phyloP scores from a whole-genome alignment of 2,888 invertebrate species.

The Xestia ashworthii region DNA sequence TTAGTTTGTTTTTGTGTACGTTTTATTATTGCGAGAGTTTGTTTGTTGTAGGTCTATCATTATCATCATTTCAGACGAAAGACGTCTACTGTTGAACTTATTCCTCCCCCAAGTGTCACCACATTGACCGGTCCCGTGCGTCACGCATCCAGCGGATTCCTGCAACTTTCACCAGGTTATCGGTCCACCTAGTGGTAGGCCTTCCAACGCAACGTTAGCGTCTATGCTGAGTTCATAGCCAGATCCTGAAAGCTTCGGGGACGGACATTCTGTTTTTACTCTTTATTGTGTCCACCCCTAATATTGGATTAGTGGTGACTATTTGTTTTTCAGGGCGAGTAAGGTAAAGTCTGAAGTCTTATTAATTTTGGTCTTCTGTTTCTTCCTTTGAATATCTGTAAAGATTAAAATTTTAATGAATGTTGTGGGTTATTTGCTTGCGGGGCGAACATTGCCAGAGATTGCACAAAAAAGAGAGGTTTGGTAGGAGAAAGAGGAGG shows the following conservation, averaged over 20 bases:
- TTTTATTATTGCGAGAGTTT: conserved; percentile 8
- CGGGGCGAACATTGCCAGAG: neutral
- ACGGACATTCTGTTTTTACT: neutral
- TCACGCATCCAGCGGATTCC: no score
- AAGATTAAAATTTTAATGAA: neutral
- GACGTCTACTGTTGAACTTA: no score
- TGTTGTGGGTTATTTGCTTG: neutral
- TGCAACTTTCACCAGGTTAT: no score
- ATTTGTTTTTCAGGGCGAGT: neutral
- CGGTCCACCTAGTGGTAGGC: no score
- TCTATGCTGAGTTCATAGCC: neutral
- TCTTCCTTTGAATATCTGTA: neutral
- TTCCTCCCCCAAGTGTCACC: no score
- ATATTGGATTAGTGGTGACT: neutral
- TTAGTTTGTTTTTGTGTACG: conserved; percentile 14
- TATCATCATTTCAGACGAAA: no score
- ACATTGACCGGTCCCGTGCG: no score
- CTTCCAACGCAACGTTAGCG: no score
- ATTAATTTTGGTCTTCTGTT: neutral
- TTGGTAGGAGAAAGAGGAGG: neutral
- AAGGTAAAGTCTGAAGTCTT: neutral
- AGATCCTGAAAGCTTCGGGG: neutral
- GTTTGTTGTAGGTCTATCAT: conserved; percentile 2
- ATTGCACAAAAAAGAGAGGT: neutral
- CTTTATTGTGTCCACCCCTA: no score